Percentiles rank a stretch among this genome's conserved stretches.
Conservation (phyloP, 2,113 vertebrate genomes). For the Megatriorchis doriae region DNA sequence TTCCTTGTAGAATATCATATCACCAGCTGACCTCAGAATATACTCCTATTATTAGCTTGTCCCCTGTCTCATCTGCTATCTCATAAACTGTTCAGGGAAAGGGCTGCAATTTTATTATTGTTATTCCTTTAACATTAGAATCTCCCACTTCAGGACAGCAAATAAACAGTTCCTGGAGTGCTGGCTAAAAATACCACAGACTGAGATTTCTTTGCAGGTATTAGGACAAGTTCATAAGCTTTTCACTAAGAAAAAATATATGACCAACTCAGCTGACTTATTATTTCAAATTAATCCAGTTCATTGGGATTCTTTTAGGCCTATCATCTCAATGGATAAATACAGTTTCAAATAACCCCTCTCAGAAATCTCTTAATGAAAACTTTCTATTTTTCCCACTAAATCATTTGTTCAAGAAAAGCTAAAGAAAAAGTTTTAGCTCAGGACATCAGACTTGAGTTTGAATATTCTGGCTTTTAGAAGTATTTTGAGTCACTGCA, state of each 20-base stretch:
- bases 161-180: not conserved
- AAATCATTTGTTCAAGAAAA: not conserved
- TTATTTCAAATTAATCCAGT: not conserved
- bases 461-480: not conserved
- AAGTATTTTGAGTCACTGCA: not conserved
- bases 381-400: not conserved
- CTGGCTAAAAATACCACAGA: not conserved
- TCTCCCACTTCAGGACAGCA: not conserved
- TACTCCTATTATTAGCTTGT: not conserved
- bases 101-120: not conserved
- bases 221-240: not conserved
- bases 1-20: not conserved
- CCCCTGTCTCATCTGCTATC: not conserved
- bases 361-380: not conserved
- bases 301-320: not conserved
- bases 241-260: not conserved
- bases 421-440: not conserved
- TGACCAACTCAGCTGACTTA: not conserved
- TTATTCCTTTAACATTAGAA: not conserved
- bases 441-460: not conserved
- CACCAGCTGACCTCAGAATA: not conserved
- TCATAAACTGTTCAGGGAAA: not conserved
- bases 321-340: not conserved
- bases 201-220: not conserved
- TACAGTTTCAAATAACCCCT: not conserved